Evolutionary conservation across 1,140 invertebrate genomes (phyloP).

Genomic region (Maconellicoccus hirsutus): DNA sequence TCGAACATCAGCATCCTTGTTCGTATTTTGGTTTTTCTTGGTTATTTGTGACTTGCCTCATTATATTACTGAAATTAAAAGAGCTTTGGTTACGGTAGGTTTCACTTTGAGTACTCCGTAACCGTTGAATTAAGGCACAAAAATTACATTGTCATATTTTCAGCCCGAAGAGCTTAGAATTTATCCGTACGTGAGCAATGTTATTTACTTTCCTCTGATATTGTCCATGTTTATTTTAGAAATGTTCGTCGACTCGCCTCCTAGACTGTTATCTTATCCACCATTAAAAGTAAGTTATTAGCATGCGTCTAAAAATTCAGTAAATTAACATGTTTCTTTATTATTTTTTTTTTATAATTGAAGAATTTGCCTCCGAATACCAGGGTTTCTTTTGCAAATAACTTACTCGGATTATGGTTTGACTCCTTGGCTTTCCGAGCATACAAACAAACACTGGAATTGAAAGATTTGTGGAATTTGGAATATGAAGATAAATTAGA

Average conservation of each 20-base stretch:
- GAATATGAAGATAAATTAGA: conserved; percentile 68
- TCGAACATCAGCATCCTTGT: conserved; percentile 73
- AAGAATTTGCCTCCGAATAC: conserved; percentile 79
- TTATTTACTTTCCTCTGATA: conserved; percentile 66
- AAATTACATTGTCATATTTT: conserved; percentile 25
- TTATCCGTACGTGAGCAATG: conserved; percentile 60
- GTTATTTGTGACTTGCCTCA: conserved; percentile 55
- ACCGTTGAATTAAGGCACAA: too few species aligned
- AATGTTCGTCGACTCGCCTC: conserved; percentile 64
- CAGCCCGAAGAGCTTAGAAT: conserved; percentile 31
- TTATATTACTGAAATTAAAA: conserved; percentile 51
- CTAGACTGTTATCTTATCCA: conserved; percentile 53
- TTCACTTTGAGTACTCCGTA: too few species aligned
- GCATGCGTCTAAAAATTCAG: not conserved
- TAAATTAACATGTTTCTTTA: not conserved
- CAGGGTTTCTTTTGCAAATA: conserved; percentile 71
- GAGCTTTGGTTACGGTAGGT: not conserved
- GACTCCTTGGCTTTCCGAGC: conserved; percentile 68
- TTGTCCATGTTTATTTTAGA: conserved; percentile 63
- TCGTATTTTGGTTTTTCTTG: conserved; percentile 75
- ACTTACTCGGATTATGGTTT: conserved; percentile 85
- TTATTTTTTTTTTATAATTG: conserved; percentile 32
- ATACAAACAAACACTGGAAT: conserved; percentile 66
- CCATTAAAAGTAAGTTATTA: conserved; percentile 45
- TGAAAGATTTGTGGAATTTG: conserved; percentile 77